Evolutionary conservation across 1,140 invertebrate genomes (phyloP).

Genomic region (Marisa cornuarietis): DNA sequence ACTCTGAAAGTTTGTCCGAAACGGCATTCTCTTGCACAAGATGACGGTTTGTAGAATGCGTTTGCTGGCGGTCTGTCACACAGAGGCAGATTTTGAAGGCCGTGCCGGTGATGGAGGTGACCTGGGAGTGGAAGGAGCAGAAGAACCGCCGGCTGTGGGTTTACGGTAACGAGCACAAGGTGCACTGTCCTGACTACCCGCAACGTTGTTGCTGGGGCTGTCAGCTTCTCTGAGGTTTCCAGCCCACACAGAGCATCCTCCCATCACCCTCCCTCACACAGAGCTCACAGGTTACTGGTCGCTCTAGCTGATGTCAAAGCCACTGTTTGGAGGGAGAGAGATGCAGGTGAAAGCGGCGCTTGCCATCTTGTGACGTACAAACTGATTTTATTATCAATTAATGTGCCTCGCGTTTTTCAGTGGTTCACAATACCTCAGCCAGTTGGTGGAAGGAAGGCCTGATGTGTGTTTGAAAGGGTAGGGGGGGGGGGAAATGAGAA

Average conservation of each 20-base stretch:
- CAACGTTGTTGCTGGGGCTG: conserved; percentile 63
- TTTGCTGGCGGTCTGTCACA: conserved; percentile 4
- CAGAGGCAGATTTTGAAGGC: conserved; percentile 47
- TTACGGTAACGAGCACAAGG: conserved; percentile 56
- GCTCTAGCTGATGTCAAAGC: too few relatives aligned
- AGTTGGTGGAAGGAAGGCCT: too few relatives aligned
- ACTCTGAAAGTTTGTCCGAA: too few relatives aligned
- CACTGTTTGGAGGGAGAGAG: too few relatives aligned
- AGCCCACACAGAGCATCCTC: too few relatives aligned
- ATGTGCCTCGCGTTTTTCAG: too few relatives aligned
- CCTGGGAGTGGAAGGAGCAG: conserved; percentile 43
- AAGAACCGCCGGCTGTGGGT: conserved; percentile 49
- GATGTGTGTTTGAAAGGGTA: too few relatives aligned
- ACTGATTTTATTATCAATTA: background rate
- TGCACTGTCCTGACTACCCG: conserved; percentile 59
- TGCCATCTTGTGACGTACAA: background rate
- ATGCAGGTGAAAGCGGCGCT: background rate
- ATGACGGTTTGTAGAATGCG: too few relatives aligned
- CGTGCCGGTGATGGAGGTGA: conserved; percentile 53
- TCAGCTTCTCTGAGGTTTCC: conserved; percentile 39
- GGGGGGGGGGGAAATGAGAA: too few relatives aligned
- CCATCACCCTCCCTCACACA: too few relatives aligned
- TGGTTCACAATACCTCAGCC: too few relatives aligned
- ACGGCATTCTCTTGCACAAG: too few relatives aligned
- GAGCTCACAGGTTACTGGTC: background rate